Base-by-base conservation (phyloP, 1,140 invertebrate species). In the Cheumatopsyche charites region DNA sequence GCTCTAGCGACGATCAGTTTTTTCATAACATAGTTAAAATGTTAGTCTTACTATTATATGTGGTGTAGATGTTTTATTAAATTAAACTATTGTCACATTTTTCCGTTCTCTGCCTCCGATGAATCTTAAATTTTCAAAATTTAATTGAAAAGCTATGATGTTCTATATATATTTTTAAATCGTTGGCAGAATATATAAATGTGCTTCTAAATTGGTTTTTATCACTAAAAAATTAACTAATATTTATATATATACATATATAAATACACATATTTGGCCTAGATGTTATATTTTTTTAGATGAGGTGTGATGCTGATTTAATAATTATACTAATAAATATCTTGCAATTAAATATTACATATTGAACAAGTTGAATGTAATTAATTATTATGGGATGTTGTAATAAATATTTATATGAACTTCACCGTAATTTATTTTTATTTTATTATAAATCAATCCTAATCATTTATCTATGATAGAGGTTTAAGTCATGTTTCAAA, bases 381-480 rank as follows among this genome's bases (percentile, higher is more conserved):
- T 70, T 47, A 65, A 70, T 62, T 74, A 71, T 62, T 75, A 52
- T 75, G 70, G 49, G 68, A 75, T 75, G 71, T 75, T 75, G 71
- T 73, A 75, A 71, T 73, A 71, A 73, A 76, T 73, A 76, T 73
- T 76, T 76, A 73, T 76, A 73, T 68, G 71, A 65, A 71, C 23
- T 70, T 73, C 67, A 73, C 65, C 68, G 67, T 70, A 36, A 73
- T 19, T 23, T 21, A 17, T 36, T 42, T 29, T 65, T 29, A 71
- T 63, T 43, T 68, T 68, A 55, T 29, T n/a, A 17, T 3, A 47
- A 47, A 2, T 13, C 13, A 47, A 13, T 15, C 3, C 15, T 47
- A 42, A 42, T 42, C 5, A 42, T 6, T 42, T 42, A 42, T 12
- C 5, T 42, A 12, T 12, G 41, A 42, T 42, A 42, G n/a, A n/a